Percentiles rank a stretch among this genome's conserved stretches.
Conservation (phyloP, 2,888 invertebrate genomes). For the Drosophila paracracens region DNA sequence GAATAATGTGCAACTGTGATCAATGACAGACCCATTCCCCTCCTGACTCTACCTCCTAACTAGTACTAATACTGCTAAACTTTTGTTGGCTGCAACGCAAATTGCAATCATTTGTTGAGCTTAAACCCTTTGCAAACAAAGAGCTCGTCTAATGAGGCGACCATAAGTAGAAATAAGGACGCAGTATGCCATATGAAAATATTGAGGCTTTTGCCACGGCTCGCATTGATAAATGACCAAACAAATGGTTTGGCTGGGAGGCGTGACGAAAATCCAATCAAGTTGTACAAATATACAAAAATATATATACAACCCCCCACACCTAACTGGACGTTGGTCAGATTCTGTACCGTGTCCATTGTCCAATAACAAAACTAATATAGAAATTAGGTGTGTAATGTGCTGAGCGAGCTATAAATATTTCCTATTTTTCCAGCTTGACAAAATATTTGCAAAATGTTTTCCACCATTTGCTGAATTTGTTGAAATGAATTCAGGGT, state of each 20-base stretch:
- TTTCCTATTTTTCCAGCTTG: conserved; percentile 58
- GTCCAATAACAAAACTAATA: conserved; percentile 71
- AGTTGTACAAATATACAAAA: conserved; percentile 63
- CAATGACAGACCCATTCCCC: conserved; percentile 8
- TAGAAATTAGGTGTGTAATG: conserved; percentile 81
- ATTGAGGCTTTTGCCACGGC: conserved; percentile 26
- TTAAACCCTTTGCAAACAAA: conserved; percentile 71
- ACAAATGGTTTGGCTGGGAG: conserved; percentile 43
- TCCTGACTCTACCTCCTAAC: background rate
- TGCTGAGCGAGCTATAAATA: conserved; percentile 78
- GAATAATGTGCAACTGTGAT: conserved; percentile 67
- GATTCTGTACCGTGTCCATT: conserved; percentile 23
- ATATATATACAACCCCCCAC: conserved; percentile 50
- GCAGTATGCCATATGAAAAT: conserved; percentile 46
- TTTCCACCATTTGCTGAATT: conserved; percentile 40
- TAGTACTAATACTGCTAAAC: conserved; percentile 14
- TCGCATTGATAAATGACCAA: conserved; percentile 62
- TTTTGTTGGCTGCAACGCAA: conserved; percentile 49
- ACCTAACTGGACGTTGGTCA: conserved; percentile 20
- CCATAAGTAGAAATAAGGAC: conserved; percentile 46
- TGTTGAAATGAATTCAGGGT: conserved; percentile 38
- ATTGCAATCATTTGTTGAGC: conserved; percentile 71
- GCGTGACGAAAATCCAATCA: conserved; percentile 83
- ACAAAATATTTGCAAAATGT: conserved; percentile 68
- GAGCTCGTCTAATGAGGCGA: conserved; percentile 63